Evolutionary conservation across 2,113 vertebrate species (phyloP), one percentile per base, ranked within the genome.

Genomic region (Ardeotis arabs): DNA sequence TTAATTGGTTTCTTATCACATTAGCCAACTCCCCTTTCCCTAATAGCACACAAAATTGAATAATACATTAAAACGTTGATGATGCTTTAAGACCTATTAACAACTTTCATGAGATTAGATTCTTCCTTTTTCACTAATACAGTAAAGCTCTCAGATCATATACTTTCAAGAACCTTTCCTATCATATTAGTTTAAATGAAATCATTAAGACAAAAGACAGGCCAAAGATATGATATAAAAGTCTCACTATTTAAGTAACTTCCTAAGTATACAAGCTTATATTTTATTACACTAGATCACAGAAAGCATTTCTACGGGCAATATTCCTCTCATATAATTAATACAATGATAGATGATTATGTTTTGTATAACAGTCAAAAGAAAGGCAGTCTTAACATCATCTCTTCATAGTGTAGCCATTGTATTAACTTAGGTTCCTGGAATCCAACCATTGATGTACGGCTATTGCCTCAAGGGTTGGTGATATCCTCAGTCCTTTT

Each of bases 1-100:
- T 85, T 98, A 97, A 98, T 97, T 98, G 90, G 77, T 95, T 97
- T 96, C 96, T 98, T 98, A 98, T 97, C 97, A 96, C 41, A 91
- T 90, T 91, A 96, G 44, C 63, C 67, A 97, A 96, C 89, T 95
- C 84, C 53, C 69, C 50, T 95, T 45, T 94, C 60, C 39, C 44
- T 96, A 93, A 82, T 83, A 89, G 62, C 68, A 72, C 66, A 87
- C 59, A 52, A 95, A 96, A 97, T 50, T 69, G 76, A 95, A 68
- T 86, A 97, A 89, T 90, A 95, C 52, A 47, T 87, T 97, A 94
- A 97, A 95, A 80, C 5, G 4, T 16, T 93, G 88, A 95, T 97
- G 97, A 97, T 95, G 90, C 64, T 94, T 95, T 96, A 96, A 95
- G 56, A 94, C 87, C 80, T 95, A 97, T 92, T 97, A 98, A 94